Base-by-base conservation (phyloP, 2,113 vertebrate species). In the Misgurnus mizolepis region DNA sequence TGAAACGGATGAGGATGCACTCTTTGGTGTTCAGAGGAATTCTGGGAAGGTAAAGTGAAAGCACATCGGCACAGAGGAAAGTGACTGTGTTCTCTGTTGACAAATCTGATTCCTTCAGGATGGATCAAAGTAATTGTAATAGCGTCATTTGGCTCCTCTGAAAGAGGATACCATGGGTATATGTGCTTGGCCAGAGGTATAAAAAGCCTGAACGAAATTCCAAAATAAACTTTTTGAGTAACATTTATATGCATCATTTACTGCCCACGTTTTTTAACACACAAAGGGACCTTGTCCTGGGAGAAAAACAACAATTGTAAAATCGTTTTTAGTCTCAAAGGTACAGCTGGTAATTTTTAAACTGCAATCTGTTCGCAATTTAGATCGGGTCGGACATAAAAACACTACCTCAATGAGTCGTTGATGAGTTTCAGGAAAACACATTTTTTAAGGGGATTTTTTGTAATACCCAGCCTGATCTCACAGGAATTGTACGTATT, bases 1-100 rank as follows among this genome's bases (percentile, higher is more conserved):
- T 72, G 43, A 67, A 61, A 66, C 58, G 9, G 12, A 74, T 53
- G 72, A 58, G 65, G 43, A 43, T 8, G 56, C 50, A 56, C n/a
- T 62, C 60, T 72, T 71, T 78, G 70, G 55, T 79, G 47, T 69
- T 67, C 53, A 74, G 56, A 41, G 64, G 55, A 64, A 82, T 39
- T 74, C 12, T 60, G 62, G 47, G 40, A 77, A 56, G 62, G 75
- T 68, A 17, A 68, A 74, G 56, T 45, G 56, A 65, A 56, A 18
- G 34, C 12, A 27, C 17, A 49, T 80, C n/a, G 47, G 75, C 65
- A 55, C 62, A 10, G 4, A 58, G 74, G 40, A 66, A 45, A 76
- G n/a, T 40, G 43, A 6, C n/a, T 45, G 11, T 43, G 3, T 47
- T 75, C 77, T 50, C 4, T 70, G 53, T 41, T 45, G 58, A 71